Conservation (phyloP, 2,113 vertebrate genomes). For the Rhinogobius similis region DNA sequence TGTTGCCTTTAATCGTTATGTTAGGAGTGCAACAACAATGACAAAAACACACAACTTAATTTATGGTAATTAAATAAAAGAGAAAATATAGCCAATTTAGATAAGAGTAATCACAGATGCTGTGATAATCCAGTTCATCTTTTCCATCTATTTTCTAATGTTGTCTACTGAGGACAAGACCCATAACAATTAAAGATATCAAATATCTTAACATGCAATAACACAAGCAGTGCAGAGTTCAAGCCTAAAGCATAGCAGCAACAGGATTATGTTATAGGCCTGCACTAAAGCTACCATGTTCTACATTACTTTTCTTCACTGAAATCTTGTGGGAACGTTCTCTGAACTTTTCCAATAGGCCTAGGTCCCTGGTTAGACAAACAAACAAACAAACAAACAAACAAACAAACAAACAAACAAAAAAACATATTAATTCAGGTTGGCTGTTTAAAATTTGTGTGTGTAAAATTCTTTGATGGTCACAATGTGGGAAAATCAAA, state of each 20-base stretch:
- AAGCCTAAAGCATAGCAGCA: neutral
- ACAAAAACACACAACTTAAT: neutral
- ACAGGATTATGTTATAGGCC: neutral
- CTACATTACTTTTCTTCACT: neutral
- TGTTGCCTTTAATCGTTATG: neutral
- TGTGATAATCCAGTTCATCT: slow-evolving; percentile 49
- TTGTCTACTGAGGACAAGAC: slow-evolving; percentile 37
- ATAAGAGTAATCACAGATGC: slow-evolving; percentile 8
- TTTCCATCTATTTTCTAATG: slow-evolving; percentile 40
- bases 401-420: no score
- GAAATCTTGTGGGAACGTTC: no score
- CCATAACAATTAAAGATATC: slow-evolving; percentile 40
- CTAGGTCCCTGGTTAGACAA: no score
- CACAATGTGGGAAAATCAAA: no score
- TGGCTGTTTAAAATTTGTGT: no score
- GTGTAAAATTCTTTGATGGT: no score
- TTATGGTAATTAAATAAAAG: neutral
- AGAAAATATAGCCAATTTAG: neutral
- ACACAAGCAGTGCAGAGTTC: no score
- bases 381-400: no score
- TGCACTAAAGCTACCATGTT: neutral
- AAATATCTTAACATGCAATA: slow-evolving; percentile 7
- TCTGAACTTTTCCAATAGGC: no score
- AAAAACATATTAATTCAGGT: no score
- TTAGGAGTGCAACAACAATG: neutral